These are phyloP conservation scores for Eueremaeus valkanovi DNA, from an alignment of 2,888 invertebrate genomes.

Conservation along the genomic window DNA sequence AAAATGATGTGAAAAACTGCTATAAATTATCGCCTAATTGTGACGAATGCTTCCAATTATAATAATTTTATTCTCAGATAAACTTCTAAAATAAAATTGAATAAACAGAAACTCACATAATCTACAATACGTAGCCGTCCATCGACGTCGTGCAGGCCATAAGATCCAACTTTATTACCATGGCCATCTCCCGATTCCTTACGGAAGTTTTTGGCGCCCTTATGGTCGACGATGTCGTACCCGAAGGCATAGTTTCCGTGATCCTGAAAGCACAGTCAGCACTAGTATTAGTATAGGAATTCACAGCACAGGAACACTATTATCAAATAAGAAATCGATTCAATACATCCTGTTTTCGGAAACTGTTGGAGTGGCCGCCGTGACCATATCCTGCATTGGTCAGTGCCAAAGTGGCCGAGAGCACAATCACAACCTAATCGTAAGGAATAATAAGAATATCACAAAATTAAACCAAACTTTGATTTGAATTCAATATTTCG, in stretches of 20 bases:
- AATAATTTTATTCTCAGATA: too few species aligned
- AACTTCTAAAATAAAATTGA: too few species aligned
- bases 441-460: not conserved
- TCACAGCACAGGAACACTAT: too few species aligned
- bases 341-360: constrained; percentile 42
- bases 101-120: constrained; percentile 38
- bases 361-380: constrained; percentile 42
- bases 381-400: constrained; percentile 20
- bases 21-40: too few species aligned
- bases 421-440: constrained; percentile 11
- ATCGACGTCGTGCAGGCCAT: constrained; percentile 45
- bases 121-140: constrained; percentile 45
- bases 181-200: constrained; percentile 45
- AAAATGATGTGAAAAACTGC: too few species aligned
- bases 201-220: constrained; percentile 43
- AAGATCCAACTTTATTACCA: constrained; percentile 46
- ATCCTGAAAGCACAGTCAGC: constrained; percentile 33
- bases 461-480: not conserved
- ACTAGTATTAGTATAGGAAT: not conserved
- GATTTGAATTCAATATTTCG: not conserved
- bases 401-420: constrained; percentile 22
- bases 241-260: constrained; percentile 46
- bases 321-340: not conserved
- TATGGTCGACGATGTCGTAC: constrained; percentile 43
- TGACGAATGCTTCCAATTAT: too few species aligned